phyloP scores from a whole-genome alignment of 2,797 vertebrate genomes.

The Ambastaia sidthimunki region DNA sequence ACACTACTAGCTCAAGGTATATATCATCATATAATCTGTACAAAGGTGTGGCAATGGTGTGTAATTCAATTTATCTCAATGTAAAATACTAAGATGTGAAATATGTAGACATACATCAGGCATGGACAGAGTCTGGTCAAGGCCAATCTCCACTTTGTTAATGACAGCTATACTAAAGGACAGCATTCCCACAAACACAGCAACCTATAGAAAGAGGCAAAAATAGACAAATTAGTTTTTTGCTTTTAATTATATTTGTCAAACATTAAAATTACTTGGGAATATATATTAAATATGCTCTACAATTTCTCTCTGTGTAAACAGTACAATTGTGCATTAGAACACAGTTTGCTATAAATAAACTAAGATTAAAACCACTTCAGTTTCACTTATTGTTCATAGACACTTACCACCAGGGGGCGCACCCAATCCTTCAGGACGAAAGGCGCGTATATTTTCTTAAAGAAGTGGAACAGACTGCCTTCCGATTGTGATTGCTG shows the following conservation, averaged over 20 bases:
- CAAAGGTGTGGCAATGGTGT: background rate
- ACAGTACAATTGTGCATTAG: slow-evolving; percentile 53
- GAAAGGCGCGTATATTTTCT: slow-evolving; percentile 87
- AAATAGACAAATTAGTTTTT: background rate
- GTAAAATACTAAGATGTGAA: background rate
- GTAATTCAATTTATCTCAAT: background rate
- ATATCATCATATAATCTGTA: background rate
- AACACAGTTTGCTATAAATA: no score
- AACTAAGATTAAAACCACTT: no score
- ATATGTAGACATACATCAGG: slow-evolving; percentile 84
- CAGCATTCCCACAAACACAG: slow-evolving; percentile 90
- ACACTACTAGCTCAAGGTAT: no score
- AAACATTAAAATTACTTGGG: background rate
- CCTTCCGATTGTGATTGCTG: slow-evolving; percentile 75
- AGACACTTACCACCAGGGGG: slow-evolving; percentile 85
- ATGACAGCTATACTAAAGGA: slow-evolving; percentile 93
- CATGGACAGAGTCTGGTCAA: slow-evolving; percentile 95
- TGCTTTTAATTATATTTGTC: background rate
- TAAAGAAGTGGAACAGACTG: slow-evolving; percentile 88
- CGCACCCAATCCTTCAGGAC: slow-evolving; percentile 92
- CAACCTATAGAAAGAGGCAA: slow-evolving; percentile 77
- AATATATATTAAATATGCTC: no score
- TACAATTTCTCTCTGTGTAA: no score
- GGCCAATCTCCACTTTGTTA: slow-evolving; percentile 92
- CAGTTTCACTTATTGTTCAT: background rate